Evolutionary conservation across 2,113 vertebrate genomes (phyloP).

Genomic region (Orycteropus afer): DNA sequence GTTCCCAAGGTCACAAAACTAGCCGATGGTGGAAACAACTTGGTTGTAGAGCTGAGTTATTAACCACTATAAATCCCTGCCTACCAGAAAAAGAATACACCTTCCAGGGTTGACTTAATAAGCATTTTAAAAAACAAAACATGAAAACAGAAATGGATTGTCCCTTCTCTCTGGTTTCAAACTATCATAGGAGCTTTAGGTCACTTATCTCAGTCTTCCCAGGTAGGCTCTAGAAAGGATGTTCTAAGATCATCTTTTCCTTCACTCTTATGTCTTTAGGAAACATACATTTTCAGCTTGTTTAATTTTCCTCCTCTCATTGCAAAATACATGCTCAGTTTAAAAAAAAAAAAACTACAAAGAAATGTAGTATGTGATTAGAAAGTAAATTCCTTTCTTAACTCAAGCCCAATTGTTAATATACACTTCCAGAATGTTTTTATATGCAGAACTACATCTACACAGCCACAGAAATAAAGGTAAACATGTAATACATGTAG

Average conservation of each 20-base stretch:
- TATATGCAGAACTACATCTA: not conserved
- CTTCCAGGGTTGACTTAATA: not conserved
- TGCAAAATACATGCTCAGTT: not conserved
- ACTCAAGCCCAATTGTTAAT: not conserved
- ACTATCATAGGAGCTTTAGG: not conserved
- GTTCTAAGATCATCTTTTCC: not conserved
- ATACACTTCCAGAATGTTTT: not conserved
- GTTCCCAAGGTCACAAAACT: not conserved
- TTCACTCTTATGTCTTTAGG: not conserved
- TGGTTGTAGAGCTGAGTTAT: not conserved
- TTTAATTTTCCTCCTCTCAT: not conserved
- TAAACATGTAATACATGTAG: not conserved
- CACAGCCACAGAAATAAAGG: not conserved
- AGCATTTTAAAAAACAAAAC: not conserved
- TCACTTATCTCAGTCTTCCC: not conserved
- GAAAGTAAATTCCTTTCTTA: slow-evolving; percentile 7
- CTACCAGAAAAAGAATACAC: not conserved
- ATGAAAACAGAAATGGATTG: not conserved
- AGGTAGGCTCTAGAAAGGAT: not conserved
- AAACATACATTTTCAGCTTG: not conserved
- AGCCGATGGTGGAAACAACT: not conserved
- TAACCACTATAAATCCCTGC: not conserved
- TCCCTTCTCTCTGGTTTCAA: not conserved
- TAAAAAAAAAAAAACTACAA: not conserved
- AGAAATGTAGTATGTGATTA: not conserved